Base-by-base conservation (phyloP, 2,797 vertebrate species). In the Clarias pachynema region DNA sequence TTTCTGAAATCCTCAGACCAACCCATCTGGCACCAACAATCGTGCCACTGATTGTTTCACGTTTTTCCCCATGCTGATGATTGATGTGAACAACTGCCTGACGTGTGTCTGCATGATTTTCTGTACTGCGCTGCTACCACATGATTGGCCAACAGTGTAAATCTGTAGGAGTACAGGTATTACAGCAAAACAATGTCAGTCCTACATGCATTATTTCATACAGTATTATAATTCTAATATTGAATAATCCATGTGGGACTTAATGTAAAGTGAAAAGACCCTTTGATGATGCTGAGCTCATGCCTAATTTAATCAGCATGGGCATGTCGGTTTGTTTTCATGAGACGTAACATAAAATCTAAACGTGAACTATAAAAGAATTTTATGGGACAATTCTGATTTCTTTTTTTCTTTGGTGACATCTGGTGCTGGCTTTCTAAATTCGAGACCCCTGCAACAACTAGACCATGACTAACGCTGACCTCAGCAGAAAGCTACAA, bases 401-500 rank as follows among this genome's bases (percentile, higher is more conserved):
- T 83, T 31, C 49, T 34, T 63, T 49, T 80, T 37, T 56, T 1
- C 57, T 49, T 29, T 3, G 1, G 3, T 44, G 68, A 66, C 85
- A 86, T 84, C 81, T 84, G 85, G 75, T 22, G 40, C 63, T 56
- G 26, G 4, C 29, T 83, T 62, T 78, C 26, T 72, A 56, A 82
- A 44, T 24, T 31, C 29, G 18, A 86, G 53, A 79, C 53, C 57
- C 15, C 24, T 44, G 37, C 26, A 73, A 69, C 85, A 65, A 37
- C 26, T 75, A 29, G 37, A 31, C 37, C 77, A 24, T 86, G 85
- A 84, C 44, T 83, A 74, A 74, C 7, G 40, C 82, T 80, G 85
- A 84, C 68, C 82, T 80, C 66, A 84, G 85, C 82, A 73, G 68
- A 80, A 79, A 83, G 79, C 22, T 66, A 6, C 26, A 53, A 66